These are phyloP conservation scores for Geotrypetes seraphini DNA, from an alignment of 2,797 vertebrate genomes.

Conservation along the genomic window DNA sequence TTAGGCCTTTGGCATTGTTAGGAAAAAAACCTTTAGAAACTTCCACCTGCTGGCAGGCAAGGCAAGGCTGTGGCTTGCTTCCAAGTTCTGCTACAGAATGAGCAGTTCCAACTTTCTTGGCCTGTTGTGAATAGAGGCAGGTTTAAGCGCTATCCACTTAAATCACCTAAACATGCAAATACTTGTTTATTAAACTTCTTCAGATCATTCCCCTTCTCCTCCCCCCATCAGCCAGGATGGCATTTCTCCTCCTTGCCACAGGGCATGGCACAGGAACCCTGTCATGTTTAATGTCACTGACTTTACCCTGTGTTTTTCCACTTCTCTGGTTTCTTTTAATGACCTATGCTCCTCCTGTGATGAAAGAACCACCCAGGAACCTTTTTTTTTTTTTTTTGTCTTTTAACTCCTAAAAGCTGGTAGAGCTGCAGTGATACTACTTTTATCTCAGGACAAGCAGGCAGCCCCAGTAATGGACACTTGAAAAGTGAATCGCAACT, in stretches of 20 bases:
- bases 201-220: slow-evolving; percentile 13
- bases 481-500: too few species aligned
- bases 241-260: not conserved
- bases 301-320: not conserved
- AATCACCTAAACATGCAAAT: slow-evolving; percentile 24
- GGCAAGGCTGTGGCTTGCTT: slow-evolving; percentile 24
- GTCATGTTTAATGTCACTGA: not conserved
- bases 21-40: slow-evolving; percentile 15
- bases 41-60: slow-evolving; percentile 14
- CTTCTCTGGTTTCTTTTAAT: not conserved
- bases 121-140: slow-evolving; percentile 21
- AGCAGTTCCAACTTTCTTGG: slow-evolving; percentile 4
- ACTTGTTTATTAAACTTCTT: slow-evolving; percentile 12
- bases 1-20: too few species aligned
- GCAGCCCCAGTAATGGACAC: too few species aligned
- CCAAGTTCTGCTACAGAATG: slow-evolving; percentile 6
- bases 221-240: not conserved
- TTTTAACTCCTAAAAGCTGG: not conserved
- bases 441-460: too few species aligned
- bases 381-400: not conserved
- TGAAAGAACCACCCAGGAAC: not conserved
- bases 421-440: not conserved
- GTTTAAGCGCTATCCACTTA: slow-evolving; percentile 15
- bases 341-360: not conserved
- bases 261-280: not conserved